phyloP scores from a whole-genome alignment of 1,140 invertebrate genomes.

The Sipha flava region DNA sequence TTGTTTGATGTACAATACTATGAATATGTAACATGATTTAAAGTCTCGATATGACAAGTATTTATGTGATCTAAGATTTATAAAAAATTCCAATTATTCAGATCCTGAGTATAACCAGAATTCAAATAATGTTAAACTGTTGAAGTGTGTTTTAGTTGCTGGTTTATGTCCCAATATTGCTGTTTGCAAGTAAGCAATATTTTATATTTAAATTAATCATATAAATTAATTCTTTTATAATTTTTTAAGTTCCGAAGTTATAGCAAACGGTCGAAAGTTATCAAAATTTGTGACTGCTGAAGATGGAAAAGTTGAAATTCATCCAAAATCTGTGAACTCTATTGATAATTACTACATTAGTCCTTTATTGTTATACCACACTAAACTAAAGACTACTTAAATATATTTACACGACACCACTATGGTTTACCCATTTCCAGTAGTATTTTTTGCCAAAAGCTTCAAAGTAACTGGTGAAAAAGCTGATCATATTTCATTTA shows the following conservation, averaged over 20 bases:
- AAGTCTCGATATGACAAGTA: slow-evolving; percentile 61
- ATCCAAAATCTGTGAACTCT: slow-evolving; percentile 62
- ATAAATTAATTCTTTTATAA: neutral
- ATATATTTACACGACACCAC: slow-evolving; percentile 64
- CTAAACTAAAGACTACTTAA: slow-evolving; percentile 52
- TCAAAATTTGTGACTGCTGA: slow-evolving; percentile 47
- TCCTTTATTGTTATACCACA: slow-evolving; percentile 60
- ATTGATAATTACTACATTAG: slow-evolving; percentile 50
- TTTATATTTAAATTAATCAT: neutral
- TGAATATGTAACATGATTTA: slow-evolving; percentile 50
- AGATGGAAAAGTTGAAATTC: slow-evolving; percentile 53
- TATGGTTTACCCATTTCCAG: slow-evolving; percentile 57
- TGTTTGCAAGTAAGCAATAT: slow-evolving; percentile 45
- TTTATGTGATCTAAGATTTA: slow-evolving; percentile 65
- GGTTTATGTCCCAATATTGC: slow-evolving; percentile 86
- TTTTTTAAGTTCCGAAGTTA: slow-evolving; percentile 21
- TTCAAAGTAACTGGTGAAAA: slow-evolving; percentile 44
- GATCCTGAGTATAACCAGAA: slow-evolving; percentile 59
- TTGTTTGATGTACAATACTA: slow-evolving; percentile 62
- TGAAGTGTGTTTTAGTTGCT: slow-evolving; percentile 77
- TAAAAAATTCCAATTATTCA: slow-evolving; percentile 50
- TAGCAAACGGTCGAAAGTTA: slow-evolving; percentile 10
- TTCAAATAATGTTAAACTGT: slow-evolving; percentile 61
- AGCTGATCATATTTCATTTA: slow-evolving; percentile 40
- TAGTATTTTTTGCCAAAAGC: slow-evolving; percentile 63